Evolutionary conservation across 2,113 vertebrate species (phyloP).

Genomic region (Microcebus ravelobensis): DNA sequence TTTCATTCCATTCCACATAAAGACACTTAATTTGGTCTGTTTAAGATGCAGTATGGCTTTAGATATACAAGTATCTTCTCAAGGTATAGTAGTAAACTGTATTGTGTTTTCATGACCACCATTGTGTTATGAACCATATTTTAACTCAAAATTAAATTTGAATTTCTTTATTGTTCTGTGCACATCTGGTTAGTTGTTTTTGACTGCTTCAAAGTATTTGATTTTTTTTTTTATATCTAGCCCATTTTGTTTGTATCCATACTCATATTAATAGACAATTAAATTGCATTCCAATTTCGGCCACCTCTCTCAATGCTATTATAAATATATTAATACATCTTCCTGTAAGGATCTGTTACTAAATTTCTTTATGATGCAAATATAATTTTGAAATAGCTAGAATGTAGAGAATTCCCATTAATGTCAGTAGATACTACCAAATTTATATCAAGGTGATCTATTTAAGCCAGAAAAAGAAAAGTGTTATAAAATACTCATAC

Average conservation of each 20-base stretch:
- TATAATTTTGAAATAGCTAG: background rate
- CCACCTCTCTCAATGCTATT: background rate
- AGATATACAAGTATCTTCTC: background rate
- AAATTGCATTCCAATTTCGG: background rate
- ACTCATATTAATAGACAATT: background rate
- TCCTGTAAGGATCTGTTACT: background rate
- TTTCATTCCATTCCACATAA: background rate
- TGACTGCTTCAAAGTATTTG: background rate
- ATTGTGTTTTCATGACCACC: background rate
- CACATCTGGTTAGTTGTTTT: background rate
- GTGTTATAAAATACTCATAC: background rate
- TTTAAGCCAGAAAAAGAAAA: background rate
- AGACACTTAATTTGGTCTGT: background rate
- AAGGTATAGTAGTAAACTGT: background rate
- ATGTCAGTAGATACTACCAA: background rate
- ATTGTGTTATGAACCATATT: background rate
- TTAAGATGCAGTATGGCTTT: background rate
- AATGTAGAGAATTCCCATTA: background rate
- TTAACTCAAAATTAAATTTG: background rate
- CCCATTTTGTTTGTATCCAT: background rate
- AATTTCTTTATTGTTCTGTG: background rate
- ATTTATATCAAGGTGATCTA: background rate
- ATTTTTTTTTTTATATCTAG: background rate
- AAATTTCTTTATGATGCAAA: background rate
- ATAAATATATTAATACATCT: background rate